Evolutionary conservation across 2,888 invertebrate species (phyloP).

Genomic region (Punctoribates punctum): DNA sequence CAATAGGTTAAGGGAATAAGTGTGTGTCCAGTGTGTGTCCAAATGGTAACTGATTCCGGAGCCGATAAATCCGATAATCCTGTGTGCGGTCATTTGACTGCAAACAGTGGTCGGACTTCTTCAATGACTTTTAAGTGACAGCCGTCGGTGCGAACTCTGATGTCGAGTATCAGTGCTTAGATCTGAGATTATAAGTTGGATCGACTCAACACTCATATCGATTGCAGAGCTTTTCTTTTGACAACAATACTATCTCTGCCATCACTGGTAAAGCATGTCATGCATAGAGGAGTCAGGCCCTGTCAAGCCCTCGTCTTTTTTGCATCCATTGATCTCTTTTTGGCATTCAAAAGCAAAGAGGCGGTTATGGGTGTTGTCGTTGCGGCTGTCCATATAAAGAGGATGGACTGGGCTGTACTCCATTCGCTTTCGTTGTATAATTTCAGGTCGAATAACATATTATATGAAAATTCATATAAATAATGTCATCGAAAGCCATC

Average conservation of each 20-base stretch:
- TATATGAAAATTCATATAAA: not conserved
- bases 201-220: conserved; percentile 15
- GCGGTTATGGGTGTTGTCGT: conserved; percentile 35
- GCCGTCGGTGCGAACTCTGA: not conserved
- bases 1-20: not conserved
- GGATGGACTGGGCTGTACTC: conserved; percentile 25
- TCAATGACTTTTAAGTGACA: conserved; percentile 9
- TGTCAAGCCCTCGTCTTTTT: conserved; percentile 32
- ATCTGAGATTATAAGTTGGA: conserved; percentile 21
- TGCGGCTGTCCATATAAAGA: conserved; percentile 15
- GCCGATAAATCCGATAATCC: conserved; percentile 22
- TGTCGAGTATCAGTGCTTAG: conserved; percentile 1
- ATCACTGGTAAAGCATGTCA: conserved; percentile 2
- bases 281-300: conserved; percentile 22
- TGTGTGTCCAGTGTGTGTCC: not conserved
- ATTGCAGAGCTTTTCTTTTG: not conserved
- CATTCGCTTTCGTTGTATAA: conserved; percentile 16
- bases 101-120: not conserved
- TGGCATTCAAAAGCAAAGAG: conserved; percentile 25
- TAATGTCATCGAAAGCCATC: too few relatives aligned
- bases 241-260: conserved; percentile 14
- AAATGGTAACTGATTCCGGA: not conserved
- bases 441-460: conserved; percentile 16
- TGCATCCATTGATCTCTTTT: conserved; percentile 33
- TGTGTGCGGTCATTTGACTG: not conserved